A percentile compares a stretch with the other conserved stretches of the same genome.
Conservation (phyloP, 2,888 invertebrate species). For the Oxystoma pomonae region DNA sequence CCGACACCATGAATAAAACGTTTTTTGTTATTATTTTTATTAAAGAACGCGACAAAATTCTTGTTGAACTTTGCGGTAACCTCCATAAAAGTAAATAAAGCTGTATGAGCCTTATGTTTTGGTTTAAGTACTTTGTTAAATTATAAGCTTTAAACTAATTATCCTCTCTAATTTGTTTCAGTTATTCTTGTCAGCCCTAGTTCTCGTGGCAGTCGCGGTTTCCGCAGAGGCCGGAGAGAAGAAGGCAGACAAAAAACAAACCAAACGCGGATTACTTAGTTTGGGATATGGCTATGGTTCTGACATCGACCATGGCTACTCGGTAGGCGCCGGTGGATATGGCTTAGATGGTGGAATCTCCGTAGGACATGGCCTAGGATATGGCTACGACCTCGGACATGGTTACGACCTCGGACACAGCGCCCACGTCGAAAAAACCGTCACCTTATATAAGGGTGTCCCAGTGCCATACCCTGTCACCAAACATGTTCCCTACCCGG, state of each 20-base stretch:
- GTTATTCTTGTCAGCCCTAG: conserved; percentile 70
- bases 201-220: conserved; percentile 63
- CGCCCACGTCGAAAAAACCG: conserved; percentile 58
- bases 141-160: no score
- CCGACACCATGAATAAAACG: not conserved
- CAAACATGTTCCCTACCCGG: conserved; percentile 59
- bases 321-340: conserved; percentile 56
- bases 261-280: conserved; percentile 75
- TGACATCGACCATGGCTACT: conserved; percentile 69
- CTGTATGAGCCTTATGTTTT: no score
- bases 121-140: no score
- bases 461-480: conserved; percentile 63
- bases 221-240: conserved; percentile 65
- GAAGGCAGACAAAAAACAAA: conserved; percentile 70
- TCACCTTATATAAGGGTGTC: conserved; percentile 63
- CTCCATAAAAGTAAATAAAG: no score
- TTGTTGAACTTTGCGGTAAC: no score
- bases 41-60: no score
- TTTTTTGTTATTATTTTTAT: not conserved
- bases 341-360: conserved; percentile 34
- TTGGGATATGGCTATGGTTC: conserved; percentile 78
- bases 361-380: conserved; percentile 22
- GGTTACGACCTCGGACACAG: conserved; percentile 37
- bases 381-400: conserved; percentile 17
- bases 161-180: no score